Percentiles rank a stretch among this genome's conserved stretches.
Conservation (phyloP, 2,797 vertebrate species). For the Cyprinodon diabolis region DNA sequence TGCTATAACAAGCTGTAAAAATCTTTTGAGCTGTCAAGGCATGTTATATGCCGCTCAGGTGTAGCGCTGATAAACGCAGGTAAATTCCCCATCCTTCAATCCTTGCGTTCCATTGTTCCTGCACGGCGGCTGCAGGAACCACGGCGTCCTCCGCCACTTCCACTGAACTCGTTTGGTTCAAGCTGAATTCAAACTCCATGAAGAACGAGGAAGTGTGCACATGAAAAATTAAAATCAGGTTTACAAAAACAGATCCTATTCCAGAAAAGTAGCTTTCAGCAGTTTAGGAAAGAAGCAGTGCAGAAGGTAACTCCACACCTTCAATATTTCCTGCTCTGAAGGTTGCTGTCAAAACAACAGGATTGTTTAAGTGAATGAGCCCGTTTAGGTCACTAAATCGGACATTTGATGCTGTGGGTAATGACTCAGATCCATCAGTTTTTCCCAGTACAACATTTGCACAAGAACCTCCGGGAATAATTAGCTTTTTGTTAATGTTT, state of each 20-base stretch:
- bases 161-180: background rate
- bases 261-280: constrained; percentile 9
- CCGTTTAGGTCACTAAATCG: background rate
- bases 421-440: background rate
- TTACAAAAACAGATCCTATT: background rate
- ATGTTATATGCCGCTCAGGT: background rate
- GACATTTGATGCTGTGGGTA: background rate
- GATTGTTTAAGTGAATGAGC: background rate
- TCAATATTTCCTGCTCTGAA: constrained; percentile 21
- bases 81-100: background rate
- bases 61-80: constrained; percentile 5
- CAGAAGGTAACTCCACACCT: background rate
- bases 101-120: constrained; percentile 1
- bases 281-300: background rate
- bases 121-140: constrained; percentile 2
- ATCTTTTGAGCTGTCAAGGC: background rate
- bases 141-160: background rate
- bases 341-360: constrained; percentile 9
- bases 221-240: constrained; percentile 10
- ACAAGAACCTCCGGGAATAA: background rate
- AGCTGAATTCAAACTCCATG: background rate
- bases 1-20: background rate
- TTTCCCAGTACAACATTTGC: background rate
- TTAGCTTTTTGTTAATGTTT: background rate
- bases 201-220: constrained; percentile 19